Evolutionary conservation across 2,113 vertebrate genomes (phyloP), one percentile per base, ranked within the genome.

Genomic region (Spermophilus dauricus): DNA sequence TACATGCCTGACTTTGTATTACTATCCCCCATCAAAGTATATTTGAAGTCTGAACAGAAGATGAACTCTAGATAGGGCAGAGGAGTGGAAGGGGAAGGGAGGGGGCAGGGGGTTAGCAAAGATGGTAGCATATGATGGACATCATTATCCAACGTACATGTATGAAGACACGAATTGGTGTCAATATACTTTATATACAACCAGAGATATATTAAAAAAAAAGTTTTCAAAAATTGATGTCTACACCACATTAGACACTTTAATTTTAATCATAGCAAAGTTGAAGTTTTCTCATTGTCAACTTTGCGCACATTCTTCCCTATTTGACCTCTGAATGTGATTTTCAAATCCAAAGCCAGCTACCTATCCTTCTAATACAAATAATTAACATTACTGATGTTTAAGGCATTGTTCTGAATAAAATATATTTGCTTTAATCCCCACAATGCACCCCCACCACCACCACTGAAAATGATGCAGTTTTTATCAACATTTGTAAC

Each of bases 1-100:
- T 18, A 22, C 37, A n/a, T 70, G 26, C 16, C 13, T 34, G 75
- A 32, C 7, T 48, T 93, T 7, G 83, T 78, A 63, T 39, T 26
- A 85, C 8, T 24, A 65, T 84, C 39, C 14, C 9, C 9, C 72
- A 98, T 99, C 73, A 99, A 99, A 99, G 99, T 97, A 91, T 89
- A 86, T 89, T 81, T 89, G 75, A 89, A 86, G 16, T 89, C 48
- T 93, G 69, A 78, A 94, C 56, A 85, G 51, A 5, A 45, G 45
- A 45, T 45, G 45, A 45, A 45, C 7, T 45, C 45, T 45, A 8
- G 45, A 45, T 45, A 45, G 45, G 45, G 45, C 45, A 45, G 45
- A 45, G 45, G 45, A 7, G 45, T 45, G 8, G 45, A 45, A 45
- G 45, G 45, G 45, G 8, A 45, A 45, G 45, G 45, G 45, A 45